Evolutionary conservation across 2,113 vertebrate species (phyloP), one percentile per base, ranked within the genome.

Genomic region (Centropus unirufus): DNA sequence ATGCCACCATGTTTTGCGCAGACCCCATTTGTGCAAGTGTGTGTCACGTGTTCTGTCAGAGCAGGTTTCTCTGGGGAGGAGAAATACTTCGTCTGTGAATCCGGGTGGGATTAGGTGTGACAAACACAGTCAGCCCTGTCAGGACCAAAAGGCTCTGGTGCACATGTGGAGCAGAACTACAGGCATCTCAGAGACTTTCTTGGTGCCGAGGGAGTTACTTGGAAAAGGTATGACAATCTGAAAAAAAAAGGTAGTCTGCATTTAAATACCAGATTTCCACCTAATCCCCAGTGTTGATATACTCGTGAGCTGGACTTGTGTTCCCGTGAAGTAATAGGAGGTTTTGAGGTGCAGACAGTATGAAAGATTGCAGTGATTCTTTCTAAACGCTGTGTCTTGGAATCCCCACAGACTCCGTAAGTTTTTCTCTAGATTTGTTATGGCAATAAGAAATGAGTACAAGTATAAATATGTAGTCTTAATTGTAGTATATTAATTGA

Each of bases 131-230:
- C 22, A 80, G 63, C 59, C 86, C 68, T 90, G 79, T 95, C 96
- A 81, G 66, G 75, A 92, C 75, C 36, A 26, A 88, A 95, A 88
- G 51, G 51, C 46, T 92, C 80, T 6, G 6, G 42, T 34, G 80
- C 93, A 93, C 10, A 34, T 83, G 88, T 3, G 3, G 42, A 95
- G 74, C 92, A 97, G 95, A 95, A 51, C 63, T 74, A 62, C 51
- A 90, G 75, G 63, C 63, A 73, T 26, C 63, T 77, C 51, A 39
- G 40, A 76, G 75, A 24, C 46, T 88, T 83, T 42, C 30, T 55
- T 51, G 27, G 51, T 76, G 30, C 46, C 0, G 1, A 20, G n/a
- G n/a, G 49, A 79, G 36, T 80, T 93, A 24, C 46, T 73, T 24
- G 27, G n/a, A 47, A 61, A 72, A 92, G 54, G 32, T 30, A 16